A percentile compares a stretch with the other conserved stretches of the same genome.
These are phyloP conservation scores for Drosophila vallismaia DNA, from an alignment of 2,888 invertebrate species.

Conservation along the genomic window DNA sequence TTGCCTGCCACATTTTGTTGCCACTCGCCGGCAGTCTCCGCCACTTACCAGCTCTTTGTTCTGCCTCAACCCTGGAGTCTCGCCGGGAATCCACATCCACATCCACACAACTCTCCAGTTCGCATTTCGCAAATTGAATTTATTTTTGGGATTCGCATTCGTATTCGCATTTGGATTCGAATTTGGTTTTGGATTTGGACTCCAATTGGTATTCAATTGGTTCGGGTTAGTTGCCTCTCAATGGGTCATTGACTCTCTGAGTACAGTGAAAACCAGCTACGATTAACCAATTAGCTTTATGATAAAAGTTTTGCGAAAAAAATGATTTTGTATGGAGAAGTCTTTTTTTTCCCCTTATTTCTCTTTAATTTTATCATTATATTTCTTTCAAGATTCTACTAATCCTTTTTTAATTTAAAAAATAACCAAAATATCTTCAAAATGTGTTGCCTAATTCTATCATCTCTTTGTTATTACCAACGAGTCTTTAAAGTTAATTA, in stretches of 20 bases:
- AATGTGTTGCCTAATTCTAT: neutral
- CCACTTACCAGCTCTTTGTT: conserved; percentile 1
- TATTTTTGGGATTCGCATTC: conserved; percentile 1
- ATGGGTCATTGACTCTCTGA: conserved; percentile 8
- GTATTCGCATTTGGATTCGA: neutral
- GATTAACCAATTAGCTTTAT: neutral
- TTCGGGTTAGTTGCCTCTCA: conserved; percentile 1
- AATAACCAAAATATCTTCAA: no score
- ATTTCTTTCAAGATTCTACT: no score
- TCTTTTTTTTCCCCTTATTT: no score
- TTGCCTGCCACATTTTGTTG: conserved; percentile 9
- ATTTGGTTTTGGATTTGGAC: conserved; percentile 4
- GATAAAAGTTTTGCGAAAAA: no score
- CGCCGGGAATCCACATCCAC: neutral
- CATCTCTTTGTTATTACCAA: neutral
- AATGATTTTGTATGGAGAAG: no score
- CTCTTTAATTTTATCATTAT: no score
- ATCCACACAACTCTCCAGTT: neutral
- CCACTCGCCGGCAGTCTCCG: neutral
- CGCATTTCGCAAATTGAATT: conserved; percentile 3
- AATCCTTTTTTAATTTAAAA: no score
- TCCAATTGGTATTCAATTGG: conserved; percentile 9
- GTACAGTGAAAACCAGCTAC: neutral
- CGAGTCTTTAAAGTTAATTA: conserved; percentile 2
- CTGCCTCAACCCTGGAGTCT: neutral